A percentile compares a stretch with the other conserved stretches of the same genome.
These are phyloP conservation scores for Ecliptopera silaceata DNA, from an alignment of 2,888 invertebrate species.

Conservation along the genomic window DNA sequence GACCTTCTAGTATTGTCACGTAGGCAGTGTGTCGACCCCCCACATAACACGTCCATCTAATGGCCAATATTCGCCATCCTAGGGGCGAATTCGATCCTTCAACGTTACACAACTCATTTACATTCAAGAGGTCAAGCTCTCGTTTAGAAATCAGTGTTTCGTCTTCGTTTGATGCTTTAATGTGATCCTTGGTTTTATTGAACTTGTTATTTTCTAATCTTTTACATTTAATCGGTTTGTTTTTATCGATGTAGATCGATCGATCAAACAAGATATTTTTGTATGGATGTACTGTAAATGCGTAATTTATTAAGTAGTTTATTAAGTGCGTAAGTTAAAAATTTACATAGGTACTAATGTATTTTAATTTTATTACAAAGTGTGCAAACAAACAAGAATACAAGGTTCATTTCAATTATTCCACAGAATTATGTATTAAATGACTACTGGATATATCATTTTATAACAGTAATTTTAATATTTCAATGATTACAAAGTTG, in stretches of 20 bases:
- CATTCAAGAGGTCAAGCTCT: constrained; percentile 58
- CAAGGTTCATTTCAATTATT: not conserved
- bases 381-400: not conserved
- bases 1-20: constrained; percentile 23
- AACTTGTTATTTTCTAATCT: too few relatives aligned
- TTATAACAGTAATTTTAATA: not conserved
- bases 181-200: too few relatives aligned
- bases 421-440: too few relatives aligned
- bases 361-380: not conserved
- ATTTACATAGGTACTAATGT: too few relatives aligned
- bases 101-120: constrained; percentile 61
- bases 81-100: constrained; percentile 46
- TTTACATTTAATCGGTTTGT: too few relatives aligned
- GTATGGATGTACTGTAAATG: too few relatives aligned
- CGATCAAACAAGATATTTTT: too few relatives aligned
- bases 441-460: not conserved
- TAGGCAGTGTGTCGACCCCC: constrained; percentile 66
- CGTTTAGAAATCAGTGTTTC: constrained; percentile 38
- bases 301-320: too few relatives aligned
- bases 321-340: too few relatives aligned
- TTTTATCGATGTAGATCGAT: too few relatives aligned
- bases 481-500: constrained; percentile 5
- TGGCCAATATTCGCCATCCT: constrained; percentile 69
- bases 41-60: constrained; percentile 56
- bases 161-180: not conserved